phyloP scores from a whole-genome alignment of 1,140 invertebrate species.

The Hermetia illucens region DNA sequence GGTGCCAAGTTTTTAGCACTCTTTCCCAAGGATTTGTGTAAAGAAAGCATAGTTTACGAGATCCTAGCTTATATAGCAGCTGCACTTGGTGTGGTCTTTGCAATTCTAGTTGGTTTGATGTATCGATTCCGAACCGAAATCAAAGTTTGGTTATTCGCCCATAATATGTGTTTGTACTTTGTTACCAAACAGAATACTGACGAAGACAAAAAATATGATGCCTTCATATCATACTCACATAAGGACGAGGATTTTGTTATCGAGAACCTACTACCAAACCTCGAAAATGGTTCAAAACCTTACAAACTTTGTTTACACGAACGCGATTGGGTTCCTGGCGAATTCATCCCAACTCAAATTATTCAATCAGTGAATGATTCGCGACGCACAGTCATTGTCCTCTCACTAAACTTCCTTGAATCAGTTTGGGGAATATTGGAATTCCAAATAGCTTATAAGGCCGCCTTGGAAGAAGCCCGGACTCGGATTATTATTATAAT shows the following conservation, averaged over 20 bases:
- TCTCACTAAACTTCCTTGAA: constrained; percentile 67
- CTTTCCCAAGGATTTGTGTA: too few relatives aligned
- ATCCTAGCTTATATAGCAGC: too few relatives aligned
- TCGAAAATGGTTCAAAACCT: constrained; percentile 44
- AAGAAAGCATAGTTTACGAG: too few relatives aligned
- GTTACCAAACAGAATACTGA: constrained; percentile 59
- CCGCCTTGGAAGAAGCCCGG: constrained; percentile 57
- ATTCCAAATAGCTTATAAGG: constrained; percentile 62
- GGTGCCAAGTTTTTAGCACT: too few relatives aligned
- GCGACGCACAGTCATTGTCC: constrained; percentile 62
- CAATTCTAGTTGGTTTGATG: constrained; percentile 38
- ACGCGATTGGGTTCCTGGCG: constrained; percentile 64
- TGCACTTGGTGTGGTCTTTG: too few relatives aligned
- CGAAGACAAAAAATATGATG: constrained; percentile 67
- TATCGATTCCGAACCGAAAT: constrained; percentile 47
- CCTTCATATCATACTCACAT: constrained; percentile 76
- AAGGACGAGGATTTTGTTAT: constrained; percentile 63
- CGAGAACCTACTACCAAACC: constrained; percentile 44
- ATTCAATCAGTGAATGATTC: constrained; percentile 62
- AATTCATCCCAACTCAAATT: constrained; percentile 68
- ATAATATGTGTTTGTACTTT: constrained; percentile 44
- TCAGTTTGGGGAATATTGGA: constrained; percentile 78
- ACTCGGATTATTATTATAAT: constrained; percentile 64
- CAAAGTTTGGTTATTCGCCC: constrained; percentile 55
- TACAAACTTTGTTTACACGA: constrained; percentile 64